phyloP scores from a whole-genome alignment of 2,797 vertebrate genomes.

The Sphenopsis melanotis region DNA sequence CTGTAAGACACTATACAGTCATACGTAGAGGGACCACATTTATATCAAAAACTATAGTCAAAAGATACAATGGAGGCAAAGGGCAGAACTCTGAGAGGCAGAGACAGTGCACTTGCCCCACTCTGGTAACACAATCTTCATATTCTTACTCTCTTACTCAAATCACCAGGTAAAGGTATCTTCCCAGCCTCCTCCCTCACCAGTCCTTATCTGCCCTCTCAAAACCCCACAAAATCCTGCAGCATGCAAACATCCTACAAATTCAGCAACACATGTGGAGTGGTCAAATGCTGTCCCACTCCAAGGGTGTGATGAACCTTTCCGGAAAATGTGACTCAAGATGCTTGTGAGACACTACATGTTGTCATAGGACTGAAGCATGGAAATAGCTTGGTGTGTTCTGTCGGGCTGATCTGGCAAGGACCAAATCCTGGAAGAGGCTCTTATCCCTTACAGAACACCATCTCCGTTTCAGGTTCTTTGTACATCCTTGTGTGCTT shows the following conservation, averaged over 20 bases:
- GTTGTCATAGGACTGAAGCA: neutral
- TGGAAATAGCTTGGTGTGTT: neutral
- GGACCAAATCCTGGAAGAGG: neutral
- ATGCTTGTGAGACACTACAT: neutral
- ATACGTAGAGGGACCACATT: neutral
- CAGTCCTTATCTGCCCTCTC: neutral
- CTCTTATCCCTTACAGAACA: neutral
- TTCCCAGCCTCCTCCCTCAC: neutral
- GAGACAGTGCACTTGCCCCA: neutral
- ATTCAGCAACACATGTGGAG: neutral
- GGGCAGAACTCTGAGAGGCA: neutral
- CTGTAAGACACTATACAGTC: neutral
- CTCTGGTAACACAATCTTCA: neutral
- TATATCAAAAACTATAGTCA: neutral
- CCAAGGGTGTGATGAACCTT: neutral
- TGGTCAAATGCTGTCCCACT: neutral
- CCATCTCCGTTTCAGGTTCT: neutral
- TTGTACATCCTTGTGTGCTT: neutral
- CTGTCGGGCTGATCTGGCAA: neutral
- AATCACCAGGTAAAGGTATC: neutral
- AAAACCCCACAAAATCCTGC: neutral
- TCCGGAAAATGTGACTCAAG: neutral
- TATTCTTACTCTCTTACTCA: neutral
- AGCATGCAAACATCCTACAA: neutral
- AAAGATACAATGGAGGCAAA: neutral